These are phyloP conservation scores for Nymphalis c-album DNA, from an alignment of 2,888 invertebrate species.

Conservation along the genomic window DNA sequence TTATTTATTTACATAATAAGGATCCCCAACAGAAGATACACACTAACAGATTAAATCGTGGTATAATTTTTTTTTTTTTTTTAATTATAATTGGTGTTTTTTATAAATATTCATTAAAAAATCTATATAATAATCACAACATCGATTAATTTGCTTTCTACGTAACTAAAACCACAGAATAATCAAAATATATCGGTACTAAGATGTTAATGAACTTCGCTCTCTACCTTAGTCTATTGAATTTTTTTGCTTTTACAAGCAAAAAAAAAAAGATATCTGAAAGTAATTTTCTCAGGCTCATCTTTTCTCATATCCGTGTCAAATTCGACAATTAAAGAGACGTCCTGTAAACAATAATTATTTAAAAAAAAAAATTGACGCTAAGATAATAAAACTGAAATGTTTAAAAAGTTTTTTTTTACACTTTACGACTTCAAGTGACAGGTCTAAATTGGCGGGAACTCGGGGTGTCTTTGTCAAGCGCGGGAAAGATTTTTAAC, in stretches of 20 bases:
- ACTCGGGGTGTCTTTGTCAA: constrained; percentile 32
- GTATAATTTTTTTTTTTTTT: too few species aligned
- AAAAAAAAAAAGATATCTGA: background rate
- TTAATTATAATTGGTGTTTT: background rate
- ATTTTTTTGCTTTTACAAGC: too few species aligned
- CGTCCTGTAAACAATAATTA: background rate
- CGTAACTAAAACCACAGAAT: too few species aligned
- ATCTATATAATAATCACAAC: background rate
- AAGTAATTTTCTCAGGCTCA: constrained; percentile 13
- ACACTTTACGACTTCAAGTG: constrained; percentile 29
- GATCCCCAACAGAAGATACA: too few species aligned
- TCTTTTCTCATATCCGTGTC: constrained; percentile 24
- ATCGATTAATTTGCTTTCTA: too few species aligned
- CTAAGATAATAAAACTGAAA: background rate
- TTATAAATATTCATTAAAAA: background rate
- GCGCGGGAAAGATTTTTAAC: constrained; percentile 34
- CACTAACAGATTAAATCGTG: too few species aligned
- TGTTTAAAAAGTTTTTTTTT: constrained; percentile 16
- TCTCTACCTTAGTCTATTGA: background rate
- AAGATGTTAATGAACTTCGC: too few species aligned
- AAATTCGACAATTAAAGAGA: constrained; percentile 20
- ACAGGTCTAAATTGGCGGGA: constrained; percentile 42
- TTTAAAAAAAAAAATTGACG: background rate
- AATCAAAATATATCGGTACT: too few species aligned
- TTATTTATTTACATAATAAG: too few species aligned